phyloP scores from a whole-genome alignment of 2,797 vertebrate genomes.

The Myotis planiceps region DNA sequence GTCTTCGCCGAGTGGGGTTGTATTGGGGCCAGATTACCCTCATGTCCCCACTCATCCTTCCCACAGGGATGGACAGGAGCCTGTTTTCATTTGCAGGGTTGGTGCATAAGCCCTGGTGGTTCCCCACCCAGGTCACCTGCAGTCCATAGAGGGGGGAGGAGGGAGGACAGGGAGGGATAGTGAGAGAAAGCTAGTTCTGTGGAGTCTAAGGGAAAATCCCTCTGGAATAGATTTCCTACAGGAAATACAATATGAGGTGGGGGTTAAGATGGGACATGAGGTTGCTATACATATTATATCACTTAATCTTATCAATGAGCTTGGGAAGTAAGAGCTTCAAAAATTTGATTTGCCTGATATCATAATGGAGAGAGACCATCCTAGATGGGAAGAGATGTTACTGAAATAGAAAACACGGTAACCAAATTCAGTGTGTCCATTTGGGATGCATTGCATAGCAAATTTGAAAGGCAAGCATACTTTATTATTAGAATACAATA shows the following conservation, averaged over 20 bases:
- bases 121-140: fast-evolving
- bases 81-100: too few relatives aligned
- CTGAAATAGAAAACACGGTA: neutral
- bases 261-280: too few relatives aligned
- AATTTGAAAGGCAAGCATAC: neutral
- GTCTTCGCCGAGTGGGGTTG: fast-evolving
- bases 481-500: neutral
- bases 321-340: neutral
- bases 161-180: fast-evolving
- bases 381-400: neutral
- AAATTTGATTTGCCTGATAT: neutral
- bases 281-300: too few relatives aligned
- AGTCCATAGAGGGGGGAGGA: fast-evolving
- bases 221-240: fast-evolving
- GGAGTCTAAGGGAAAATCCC: fast-evolving
- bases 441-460: too few relatives aligned
- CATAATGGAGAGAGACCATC: neutral
- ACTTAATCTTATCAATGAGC: neutral
- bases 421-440: neutral
- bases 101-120: neutral
- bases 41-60: fast-evolving
- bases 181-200: fast-evolving
- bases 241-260: neutral
- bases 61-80: neutral
- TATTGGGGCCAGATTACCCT: neutral